A percentile compares a stretch with the other conserved stretches of the same genome.
phyloP scores from a whole-genome alignment of 2,113 vertebrate genomes.

The Nothoprocta pentlandii region DNA sequence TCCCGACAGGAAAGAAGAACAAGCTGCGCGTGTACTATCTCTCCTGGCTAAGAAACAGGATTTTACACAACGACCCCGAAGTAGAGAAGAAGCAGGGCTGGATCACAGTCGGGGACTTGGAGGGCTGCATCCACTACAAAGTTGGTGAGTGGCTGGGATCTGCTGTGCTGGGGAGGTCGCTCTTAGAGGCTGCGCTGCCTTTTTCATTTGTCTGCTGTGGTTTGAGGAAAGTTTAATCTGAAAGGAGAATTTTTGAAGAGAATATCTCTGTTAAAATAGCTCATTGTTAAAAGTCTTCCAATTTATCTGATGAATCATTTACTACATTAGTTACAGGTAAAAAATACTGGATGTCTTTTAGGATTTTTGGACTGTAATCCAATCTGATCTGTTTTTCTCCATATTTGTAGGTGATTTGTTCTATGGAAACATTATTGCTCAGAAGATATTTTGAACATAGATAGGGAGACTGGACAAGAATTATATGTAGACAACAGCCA shows the following conservation, averaged over 20 bases:
- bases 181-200: not conserved
- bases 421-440: not conserved
- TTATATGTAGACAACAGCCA: not conserved
- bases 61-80: conserved; percentile 98
- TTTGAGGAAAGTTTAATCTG: not conserved
- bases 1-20: conserved; percentile 91
- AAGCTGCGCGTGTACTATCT: conserved; percentile 98
- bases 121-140: conserved; percentile 99
- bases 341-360: not conserved
- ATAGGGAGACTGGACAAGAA: not conserved
- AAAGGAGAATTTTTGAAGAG: not conserved
- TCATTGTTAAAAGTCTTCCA: not conserved
- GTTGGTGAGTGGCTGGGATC: conserved; percentile 84
- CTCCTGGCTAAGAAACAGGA: conserved; percentile 97
- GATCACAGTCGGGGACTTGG: conserved; percentile 96
- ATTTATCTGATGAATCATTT: not conserved
- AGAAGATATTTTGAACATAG: not conserved
- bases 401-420: not conserved
- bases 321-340: not conserved
- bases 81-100: conserved; percentile 99
- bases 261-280: not conserved
- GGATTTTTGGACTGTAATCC: not conserved
- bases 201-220: not conserved
- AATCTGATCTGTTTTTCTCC: not conserved
- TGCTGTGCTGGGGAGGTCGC: no score